Conservation (phyloP, 1,140 invertebrate genomes). For the Polypedilum vanderplanki region DNA sequence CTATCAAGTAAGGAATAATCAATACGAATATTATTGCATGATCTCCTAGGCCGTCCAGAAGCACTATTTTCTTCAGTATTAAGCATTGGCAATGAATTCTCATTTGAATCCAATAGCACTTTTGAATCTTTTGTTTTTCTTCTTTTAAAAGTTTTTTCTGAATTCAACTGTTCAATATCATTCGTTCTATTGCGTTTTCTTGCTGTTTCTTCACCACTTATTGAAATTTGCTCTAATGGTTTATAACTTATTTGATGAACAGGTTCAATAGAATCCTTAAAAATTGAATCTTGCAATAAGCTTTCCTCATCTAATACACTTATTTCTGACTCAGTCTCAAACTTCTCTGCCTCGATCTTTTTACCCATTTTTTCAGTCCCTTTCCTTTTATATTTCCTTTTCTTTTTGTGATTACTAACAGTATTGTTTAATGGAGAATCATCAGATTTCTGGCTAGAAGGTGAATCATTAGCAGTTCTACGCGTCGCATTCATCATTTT, state of each 20-base stretch:
- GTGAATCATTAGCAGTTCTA: conserved; percentile 27
- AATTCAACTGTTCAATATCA: background rate
- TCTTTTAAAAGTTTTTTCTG: background rate
- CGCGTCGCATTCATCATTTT: conserved; percentile 52
- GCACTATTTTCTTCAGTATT: background rate
- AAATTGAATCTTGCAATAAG: too few species aligned
- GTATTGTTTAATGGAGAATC: conserved; percentile 31
- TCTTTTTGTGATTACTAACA: conserved; percentile 34
- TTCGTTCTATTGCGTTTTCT: conserved; percentile 36
- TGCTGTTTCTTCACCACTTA: background rate
- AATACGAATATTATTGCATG: background rate
- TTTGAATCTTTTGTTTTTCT: background rate
- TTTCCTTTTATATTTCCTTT: conserved; percentile 34
- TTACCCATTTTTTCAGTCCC: background rate
- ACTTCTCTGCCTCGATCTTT: too few species aligned
- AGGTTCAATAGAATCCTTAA: too few species aligned
- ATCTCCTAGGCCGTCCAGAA: background rate
- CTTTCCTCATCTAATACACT: too few species aligned
- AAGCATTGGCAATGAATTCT: background rate
- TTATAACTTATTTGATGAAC: too few species aligned
- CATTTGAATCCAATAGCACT: conserved; percentile 16
- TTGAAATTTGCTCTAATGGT: background rate
- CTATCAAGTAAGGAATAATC: background rate
- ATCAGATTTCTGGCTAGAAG: background rate
- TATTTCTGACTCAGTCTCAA: too few species aligned